Percentiles rank a stretch among this genome's conserved stretches.
These are phyloP conservation scores for Platerodrilus igneus DNA, from an alignment of 2,888 invertebrate genomes.

Conservation along the genomic window DNA sequence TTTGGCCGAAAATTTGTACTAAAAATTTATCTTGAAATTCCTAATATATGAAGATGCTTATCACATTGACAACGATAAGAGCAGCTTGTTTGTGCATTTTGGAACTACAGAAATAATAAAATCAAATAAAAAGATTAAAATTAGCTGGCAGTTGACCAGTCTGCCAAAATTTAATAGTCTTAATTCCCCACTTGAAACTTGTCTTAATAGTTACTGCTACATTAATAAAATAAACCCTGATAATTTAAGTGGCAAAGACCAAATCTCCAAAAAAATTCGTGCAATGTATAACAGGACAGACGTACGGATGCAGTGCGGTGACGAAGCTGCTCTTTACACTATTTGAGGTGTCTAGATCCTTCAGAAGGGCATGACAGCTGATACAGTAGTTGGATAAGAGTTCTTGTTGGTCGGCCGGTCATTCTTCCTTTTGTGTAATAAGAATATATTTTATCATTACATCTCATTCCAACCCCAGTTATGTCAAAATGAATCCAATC, in stretches of 20 bases:
- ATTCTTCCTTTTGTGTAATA: conserved; percentile 53
- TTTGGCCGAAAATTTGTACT: no score
- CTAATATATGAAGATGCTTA: no score
- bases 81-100: no score
- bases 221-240: conserved; percentile 23
- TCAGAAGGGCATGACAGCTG: conserved; percentile 45
- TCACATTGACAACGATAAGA: no score
- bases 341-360: conserved; percentile 36
- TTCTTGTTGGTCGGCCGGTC: conserved; percentile 52
- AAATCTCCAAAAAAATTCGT: conserved; percentile 15
- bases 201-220: conserved; percentile 19
- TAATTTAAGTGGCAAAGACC: conserved; percentile 17
- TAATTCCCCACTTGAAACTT: conserved; percentile 27
- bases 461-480: conserved; percentile 47
- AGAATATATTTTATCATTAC: conserved; percentile 36
- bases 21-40: no score
- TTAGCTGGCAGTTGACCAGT: conserved; percentile 38
- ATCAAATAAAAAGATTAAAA: no score
- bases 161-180: conserved; percentile 29
- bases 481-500: conserved; percentile 61
- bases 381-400: conserved; percentile 49
- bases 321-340: conserved; percentile 11
- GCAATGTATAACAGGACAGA: conserved; percentile 7
- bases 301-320: conserved; percentile 9
- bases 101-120: no score